Percentiles rank a stretch among this genome's conserved stretches.
phyloP scores from a whole-genome alignment of 2,113 vertebrate genomes.

The Illadopsis cleaveri region DNA sequence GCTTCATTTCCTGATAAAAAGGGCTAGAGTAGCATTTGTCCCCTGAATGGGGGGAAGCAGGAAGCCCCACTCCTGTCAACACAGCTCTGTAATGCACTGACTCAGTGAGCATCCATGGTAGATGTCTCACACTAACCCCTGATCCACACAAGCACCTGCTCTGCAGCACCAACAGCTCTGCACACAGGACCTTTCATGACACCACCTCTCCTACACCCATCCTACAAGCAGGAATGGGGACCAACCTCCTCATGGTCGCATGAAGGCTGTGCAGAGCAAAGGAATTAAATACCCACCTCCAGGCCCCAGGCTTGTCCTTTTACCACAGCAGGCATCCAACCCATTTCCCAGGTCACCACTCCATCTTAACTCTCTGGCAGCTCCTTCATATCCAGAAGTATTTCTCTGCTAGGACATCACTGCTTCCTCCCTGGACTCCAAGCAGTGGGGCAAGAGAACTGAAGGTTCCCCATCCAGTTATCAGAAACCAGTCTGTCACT shows the following conservation, averaged over 20 bases:
- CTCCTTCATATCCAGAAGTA: not conserved
- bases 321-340: not conserved
- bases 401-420: rapidly evolving
- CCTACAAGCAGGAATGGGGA: not conserved
- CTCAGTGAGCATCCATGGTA: not conserved
- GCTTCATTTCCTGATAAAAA: not conserved
- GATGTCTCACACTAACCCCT: not conserved
- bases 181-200: not conserved
- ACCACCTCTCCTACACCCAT: not conserved
- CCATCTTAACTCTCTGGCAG: not conserved
- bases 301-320: not conserved
- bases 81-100: not conserved
- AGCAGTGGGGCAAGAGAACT: not conserved
- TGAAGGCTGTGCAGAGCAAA: not conserved
- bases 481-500: not conserved
- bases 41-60: not conserved
- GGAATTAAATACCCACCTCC: not conserved
- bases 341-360: not conserved
- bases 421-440: not conserved
- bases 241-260: not conserved
- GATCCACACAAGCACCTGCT: not conserved
- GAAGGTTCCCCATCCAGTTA: not conserved
- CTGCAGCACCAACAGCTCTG: not conserved
- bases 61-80: not conserved
- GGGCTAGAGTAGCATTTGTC: not conserved